Conservation (phyloP, 1,140 invertebrate species). For the Subanguina moxae region DNA sequence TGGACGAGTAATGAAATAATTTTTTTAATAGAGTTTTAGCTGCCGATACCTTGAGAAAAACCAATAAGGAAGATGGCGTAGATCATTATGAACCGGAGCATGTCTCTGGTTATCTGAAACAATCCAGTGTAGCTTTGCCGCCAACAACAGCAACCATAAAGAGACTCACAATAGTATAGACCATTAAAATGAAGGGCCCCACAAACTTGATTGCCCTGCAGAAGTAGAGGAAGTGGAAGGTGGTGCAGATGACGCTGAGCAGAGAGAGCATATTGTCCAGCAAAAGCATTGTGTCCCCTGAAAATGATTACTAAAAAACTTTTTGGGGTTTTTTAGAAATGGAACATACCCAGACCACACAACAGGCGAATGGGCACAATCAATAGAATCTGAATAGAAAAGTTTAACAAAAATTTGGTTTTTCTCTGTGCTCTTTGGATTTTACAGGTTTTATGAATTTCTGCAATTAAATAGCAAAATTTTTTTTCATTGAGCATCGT, state of each 20-base stretch:
- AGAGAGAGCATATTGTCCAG: slow-evolving; percentile 80
- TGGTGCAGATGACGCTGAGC: slow-evolving; percentile 87
- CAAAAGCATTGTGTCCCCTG: slow-evolving; percentile 30
- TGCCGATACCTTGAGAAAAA: slow-evolving; percentile 84
- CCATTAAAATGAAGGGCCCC: slow-evolving; percentile 95
- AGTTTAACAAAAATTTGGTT: too few relatives aligned
- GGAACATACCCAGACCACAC: slow-evolving; percentile 69
- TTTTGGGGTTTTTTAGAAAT: too few relatives aligned
- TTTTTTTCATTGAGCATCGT: too few relatives aligned
- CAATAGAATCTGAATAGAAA: slow-evolving; percentile 70
- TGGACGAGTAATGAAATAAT: too few relatives aligned
- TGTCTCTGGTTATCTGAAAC: too few relatives aligned
- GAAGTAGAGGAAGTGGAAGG: slow-evolving; percentile 88
- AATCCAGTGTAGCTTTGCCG: too few relatives aligned
- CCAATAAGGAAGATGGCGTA: slow-evolving; percentile 94
- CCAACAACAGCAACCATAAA: slow-evolving; percentile 9
- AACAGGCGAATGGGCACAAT: slow-evolving; percentile 77
- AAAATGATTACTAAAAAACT: too few relatives aligned
- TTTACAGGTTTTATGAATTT: too few relatives aligned
- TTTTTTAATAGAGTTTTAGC: too few relatives aligned
- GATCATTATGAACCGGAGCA: slow-evolving; percentile 84
- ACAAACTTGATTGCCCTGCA: slow-evolving; percentile 90
- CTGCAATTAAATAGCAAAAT: too few relatives aligned
- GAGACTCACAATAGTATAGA: slow-evolving; percentile 85
- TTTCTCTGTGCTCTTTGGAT: too few relatives aligned